A percentile compares a stretch with the other conserved stretches of the same genome.
phyloP scores from a whole-genome alignment of 2,888 invertebrate species.

The Xanthostigma xanthostigma region DNA sequence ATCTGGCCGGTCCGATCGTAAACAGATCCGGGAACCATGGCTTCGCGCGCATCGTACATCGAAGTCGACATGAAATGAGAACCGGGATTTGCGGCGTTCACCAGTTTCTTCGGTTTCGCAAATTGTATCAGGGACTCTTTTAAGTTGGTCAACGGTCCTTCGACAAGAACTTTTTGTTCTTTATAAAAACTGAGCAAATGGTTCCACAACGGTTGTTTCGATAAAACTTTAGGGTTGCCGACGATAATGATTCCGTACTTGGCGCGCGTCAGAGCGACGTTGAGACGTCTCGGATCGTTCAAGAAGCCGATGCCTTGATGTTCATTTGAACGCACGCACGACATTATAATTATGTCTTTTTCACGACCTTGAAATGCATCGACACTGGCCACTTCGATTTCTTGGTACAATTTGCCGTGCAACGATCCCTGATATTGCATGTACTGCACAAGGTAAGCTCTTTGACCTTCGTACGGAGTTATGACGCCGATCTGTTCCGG shows the following conservation, averaged over 20 bases:
- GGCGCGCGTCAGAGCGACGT: conserved; percentile 94
- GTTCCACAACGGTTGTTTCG: conserved; percentile 98
- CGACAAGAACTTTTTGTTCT: conserved; percentile 90
- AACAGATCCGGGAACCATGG: conserved; percentile 82
- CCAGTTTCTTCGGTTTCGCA: conserved; percentile 90
- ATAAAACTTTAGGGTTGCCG: conserved; percentile 96
- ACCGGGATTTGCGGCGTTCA: conserved; percentile 88
- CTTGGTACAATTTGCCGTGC: conserved; percentile 92
- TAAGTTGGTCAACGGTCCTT: conserved; percentile 92
- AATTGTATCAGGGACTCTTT: conserved; percentile 95
- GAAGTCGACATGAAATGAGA: conserved; percentile 96
- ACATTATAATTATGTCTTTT: conserved; percentile 98
- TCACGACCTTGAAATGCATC: conserved; percentile 99
- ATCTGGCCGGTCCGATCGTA: conserved; percentile 60
- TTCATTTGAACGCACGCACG: conserved; percentile 96
- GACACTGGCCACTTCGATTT: conserved; percentile 98
- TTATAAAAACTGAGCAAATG: conserved; percentile 94
- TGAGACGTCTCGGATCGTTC: conserved; percentile 92
- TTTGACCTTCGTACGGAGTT: conserved; percentile 97
- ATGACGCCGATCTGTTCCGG: conserved; percentile 98
- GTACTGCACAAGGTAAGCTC: conserved; percentile 93
- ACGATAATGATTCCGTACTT: conserved; percentile 97
- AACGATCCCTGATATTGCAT: conserved; percentile 98
- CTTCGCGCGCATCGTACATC: conserved; percentile 93
- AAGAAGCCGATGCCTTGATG: conserved; percentile 98